Evolutionary conservation across 2,113 vertebrate species (phyloP), one percentile per base, ranked within the genome.

Genomic region (Nyctibius bracteatus): DNA sequence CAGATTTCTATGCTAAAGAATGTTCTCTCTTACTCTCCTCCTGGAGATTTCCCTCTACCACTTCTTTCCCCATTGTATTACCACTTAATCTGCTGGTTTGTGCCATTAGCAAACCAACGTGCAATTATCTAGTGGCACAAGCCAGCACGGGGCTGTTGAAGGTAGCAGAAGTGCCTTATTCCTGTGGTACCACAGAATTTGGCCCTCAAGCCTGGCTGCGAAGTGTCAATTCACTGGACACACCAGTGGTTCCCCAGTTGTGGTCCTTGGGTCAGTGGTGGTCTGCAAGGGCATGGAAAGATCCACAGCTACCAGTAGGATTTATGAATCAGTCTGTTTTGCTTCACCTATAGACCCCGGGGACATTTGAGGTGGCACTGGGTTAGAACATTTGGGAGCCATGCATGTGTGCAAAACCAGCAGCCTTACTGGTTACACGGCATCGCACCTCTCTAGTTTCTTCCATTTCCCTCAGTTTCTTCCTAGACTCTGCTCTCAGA

Each of bases 361-460:
- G 62, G 11, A 16, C 1, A 2, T 17, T 21, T 35, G 67, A 22
- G 62, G 23, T 37, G 70, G 18, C 37, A 2, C 21, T 13, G 65
- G 47, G 6, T 28, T 39, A 57, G 72, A 37, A 44, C 11, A 2
- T 11, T 5, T 33, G 44, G 51, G 49, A 83, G 25, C 41, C 31
- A 1, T 0, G 10, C 30, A 3, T 0, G 5, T 9, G 12, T 20
- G 44, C 41, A 52, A 61, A 77, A 3, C 44, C 54, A 51, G 77
- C 46, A 37, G 8, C 52, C n/a, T 27, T 4, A 11, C 78, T 22
- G 67, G 52, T 22, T 4, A 5, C 30, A 2, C 1, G 5, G 71
- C 35, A 15, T 0, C 23, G 66, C 39, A 21, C 37, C 28, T 3
- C 41, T 23, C n/a, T 54, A 2, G 23, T 11, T 63, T 35, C 90